These are phyloP conservation scores for Kudoa iwatai DNA, from an alignment of 30 jellyfish, hydroid and myxozoan species.

Conservation along the genomic window DNA sequence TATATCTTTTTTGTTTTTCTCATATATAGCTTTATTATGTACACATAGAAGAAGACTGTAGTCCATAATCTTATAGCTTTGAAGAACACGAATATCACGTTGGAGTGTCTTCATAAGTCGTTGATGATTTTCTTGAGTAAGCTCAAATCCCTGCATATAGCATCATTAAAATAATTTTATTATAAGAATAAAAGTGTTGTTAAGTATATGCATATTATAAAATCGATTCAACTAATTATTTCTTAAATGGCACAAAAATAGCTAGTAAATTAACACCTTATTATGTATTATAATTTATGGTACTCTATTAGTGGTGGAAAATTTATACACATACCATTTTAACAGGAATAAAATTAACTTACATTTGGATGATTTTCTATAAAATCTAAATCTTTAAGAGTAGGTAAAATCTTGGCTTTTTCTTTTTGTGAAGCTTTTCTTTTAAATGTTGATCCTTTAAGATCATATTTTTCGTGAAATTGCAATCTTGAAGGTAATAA, in stretches of 20 bases:
- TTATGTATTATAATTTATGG: too few species aligned
- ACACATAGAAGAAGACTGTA: conserved; percentile 53
- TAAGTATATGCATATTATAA: too few species aligned
- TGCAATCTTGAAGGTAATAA: conserved; percentile 23
- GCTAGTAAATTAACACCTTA: too few species aligned
- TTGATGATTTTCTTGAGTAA: neutral
- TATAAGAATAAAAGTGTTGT: too few species aligned
- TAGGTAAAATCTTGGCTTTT: conserved; percentile 40
- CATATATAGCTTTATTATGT: conserved; percentile 8
- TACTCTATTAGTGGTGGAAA: too few species aligned
- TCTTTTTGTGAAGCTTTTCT: conserved; percentile 48
- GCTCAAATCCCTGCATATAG: neutral
- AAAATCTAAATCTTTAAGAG: conserved; percentile 54
- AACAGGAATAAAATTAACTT: too few species aligned
- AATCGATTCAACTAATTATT: too few species aligned
- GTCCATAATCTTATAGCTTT: conserved; percentile 61
- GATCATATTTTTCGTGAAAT: conserved; percentile 36
- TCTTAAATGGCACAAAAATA: too few species aligned
- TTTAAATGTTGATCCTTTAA: conserved; percentile 80
- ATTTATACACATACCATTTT: too few species aligned
- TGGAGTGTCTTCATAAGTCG: neutral
- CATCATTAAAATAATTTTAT: too few species aligned
- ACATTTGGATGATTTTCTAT: conserved; percentile 17
- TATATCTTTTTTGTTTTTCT: too few species aligned
- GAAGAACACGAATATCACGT: conserved; percentile 4